Evolutionary conservation across 2,113 vertebrate genomes (phyloP), one percentile per base, ranked within the genome.

Genomic region (Mirza zaza): DNA sequence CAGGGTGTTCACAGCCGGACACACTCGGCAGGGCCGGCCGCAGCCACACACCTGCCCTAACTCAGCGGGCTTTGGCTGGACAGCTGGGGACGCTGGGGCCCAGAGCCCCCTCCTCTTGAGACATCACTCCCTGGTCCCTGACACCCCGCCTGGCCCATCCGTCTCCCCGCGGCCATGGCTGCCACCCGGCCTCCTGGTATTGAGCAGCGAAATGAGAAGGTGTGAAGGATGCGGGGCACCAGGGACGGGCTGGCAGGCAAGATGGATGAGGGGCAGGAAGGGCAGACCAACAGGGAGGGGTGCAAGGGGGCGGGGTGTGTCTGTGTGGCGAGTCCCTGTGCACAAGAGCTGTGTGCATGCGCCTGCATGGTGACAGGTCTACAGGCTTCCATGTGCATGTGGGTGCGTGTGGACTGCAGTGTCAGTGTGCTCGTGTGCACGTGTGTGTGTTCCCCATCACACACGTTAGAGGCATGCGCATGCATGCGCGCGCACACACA

Each of bases 241-340:
- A 2, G 94, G 97, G 97, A 98, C 89, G 0, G 91, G 94, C 97
- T 97, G 98, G 94, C 97, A 97, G 97, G 89, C 68, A 90, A 97
- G 98, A 98, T 82, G 97, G 97, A 98, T 97, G 98, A 97, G 94
- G 80, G 95, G 98, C 95, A 34, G 71, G 76, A 36, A 32, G 34
- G 48, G 79, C 91, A 1, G 50, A 17, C 36, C 5, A 1, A 61
- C 76, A 6, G 91, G 84, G 88, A 42, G 76, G 80, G 32, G 83
- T 20, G 79, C 32, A 4, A 45, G 42, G 20, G 20, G 52, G 50
- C 0, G 0, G 11, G 8, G 68, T 1, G 17, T 34, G 55, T 1
- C 14, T n/a, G 25, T 14, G 70, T 10, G 12, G 48, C 2, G 6
- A 63, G 71, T 25, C 14, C 1, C 0, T 18, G 57, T 17, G 39